Evolutionary conservation across 2,797 vertebrate genomes (phyloP).

Genomic region (Cyprinella venusta): DNA sequence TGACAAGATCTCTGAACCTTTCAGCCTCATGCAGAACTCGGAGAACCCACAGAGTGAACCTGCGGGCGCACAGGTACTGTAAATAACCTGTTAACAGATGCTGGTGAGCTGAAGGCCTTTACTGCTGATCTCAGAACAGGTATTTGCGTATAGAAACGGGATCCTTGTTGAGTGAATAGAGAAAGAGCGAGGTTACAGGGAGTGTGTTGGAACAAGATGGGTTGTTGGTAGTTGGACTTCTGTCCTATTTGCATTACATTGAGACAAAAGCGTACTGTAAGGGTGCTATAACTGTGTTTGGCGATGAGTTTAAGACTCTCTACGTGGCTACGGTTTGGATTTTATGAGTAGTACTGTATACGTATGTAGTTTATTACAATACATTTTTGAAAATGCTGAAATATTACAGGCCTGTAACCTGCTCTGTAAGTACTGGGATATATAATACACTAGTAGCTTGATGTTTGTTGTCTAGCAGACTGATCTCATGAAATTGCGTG

Average conservation of each 20-base stretch:
- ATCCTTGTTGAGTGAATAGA: neutral
- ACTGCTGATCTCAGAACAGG: neutral
- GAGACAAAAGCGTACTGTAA: neutral
- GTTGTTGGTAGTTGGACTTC: neutral
- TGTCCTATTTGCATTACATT: neutral
- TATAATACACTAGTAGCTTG: neutral
- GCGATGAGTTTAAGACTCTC: neutral
- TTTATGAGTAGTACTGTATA: neutral
- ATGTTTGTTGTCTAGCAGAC: neutral
- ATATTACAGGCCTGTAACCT: slow-evolving; percentile 64
- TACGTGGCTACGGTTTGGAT: neutral
- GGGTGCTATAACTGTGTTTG: neutral
- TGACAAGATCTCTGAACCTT: neutral
- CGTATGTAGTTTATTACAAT: slow-evolving; percentile 57
- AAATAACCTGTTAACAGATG: neutral
- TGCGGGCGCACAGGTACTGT: neutral
- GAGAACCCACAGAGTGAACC: neutral
- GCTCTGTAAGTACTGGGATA: slow-evolving; percentile 58
- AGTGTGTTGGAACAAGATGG: neutral
- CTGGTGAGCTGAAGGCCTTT: neutral
- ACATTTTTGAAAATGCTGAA: slow-evolving; percentile 52
- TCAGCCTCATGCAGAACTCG: slow-evolving; percentile 2
- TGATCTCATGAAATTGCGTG: too few species aligned
- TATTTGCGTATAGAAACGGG: neutral
- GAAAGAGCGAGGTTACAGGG: neutral